Percentiles rank a stretch among this genome's conserved stretches.
These are phyloP conservation scores for Melanaphis sacchari DNA, from an alignment of 1,140 invertebrate genomes.

Conservation along the genomic window DNA sequence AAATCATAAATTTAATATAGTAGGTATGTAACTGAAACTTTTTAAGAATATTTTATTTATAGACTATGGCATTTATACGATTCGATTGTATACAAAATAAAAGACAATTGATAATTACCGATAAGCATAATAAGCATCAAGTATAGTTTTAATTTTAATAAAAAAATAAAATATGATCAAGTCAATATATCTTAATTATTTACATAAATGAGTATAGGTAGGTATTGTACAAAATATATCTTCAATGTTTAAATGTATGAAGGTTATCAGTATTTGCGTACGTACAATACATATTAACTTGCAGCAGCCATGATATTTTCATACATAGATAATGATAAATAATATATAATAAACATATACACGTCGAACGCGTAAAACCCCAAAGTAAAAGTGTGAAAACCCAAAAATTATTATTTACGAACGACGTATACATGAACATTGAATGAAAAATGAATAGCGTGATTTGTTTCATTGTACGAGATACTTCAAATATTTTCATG, in stretches of 20 bases:
- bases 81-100: not conserved
- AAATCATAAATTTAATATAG: not conserved
- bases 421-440: not conserved
- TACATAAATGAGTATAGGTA: not conserved
- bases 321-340: not conserved
- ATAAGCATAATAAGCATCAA: not conserved
- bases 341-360: not conserved
- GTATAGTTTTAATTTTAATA: not conserved
- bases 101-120: not conserved
- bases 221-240: too few species aligned
- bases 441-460: not conserved
- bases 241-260: not conserved
- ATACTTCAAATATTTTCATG: not conserved
- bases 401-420: not conserved
- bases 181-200: not conserved
- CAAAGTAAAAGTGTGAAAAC: constrained; percentile 32
- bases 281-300: not conserved
- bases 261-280: not conserved
- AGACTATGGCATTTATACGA: not conserved
- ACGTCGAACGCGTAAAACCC: not conserved
- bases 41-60: not conserved
- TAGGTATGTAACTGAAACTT: not conserved
- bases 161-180: not conserved
- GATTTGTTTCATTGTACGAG: not conserved
- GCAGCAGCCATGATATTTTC: not conserved